A percentile compares a stretch with the other conserved stretches of the same genome.
These are phyloP conservation scores for Drosophila yakuba DNA, from an alignment of 1,140 invertebrate species.

Conservation along the genomic window DNA sequence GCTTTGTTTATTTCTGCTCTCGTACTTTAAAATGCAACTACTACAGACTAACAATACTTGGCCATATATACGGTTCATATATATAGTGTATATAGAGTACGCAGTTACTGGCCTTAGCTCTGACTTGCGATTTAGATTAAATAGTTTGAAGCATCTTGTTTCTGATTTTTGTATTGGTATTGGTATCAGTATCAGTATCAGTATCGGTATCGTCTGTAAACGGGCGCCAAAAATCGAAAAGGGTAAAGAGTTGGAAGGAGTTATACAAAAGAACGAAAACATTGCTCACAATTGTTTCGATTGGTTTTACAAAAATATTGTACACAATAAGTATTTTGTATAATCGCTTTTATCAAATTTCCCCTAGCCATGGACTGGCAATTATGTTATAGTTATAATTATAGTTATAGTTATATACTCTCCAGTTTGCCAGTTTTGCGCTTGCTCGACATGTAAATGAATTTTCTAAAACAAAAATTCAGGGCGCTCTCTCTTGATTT, in stretches of 20 bases:
- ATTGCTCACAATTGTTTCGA: slow-evolving; percentile 51
- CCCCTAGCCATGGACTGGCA: slow-evolving; percentile 33
- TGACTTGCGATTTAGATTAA: slow-evolving; percentile 41
- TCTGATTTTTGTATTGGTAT: slow-evolving; percentile 17
- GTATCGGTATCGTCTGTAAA: slow-evolving; percentile 46
- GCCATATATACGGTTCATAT: slow-evolving; percentile 40
- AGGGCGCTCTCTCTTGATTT: slow-evolving; percentile 46
- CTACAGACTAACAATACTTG: slow-evolving; percentile 78
- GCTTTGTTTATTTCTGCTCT: slow-evolving; percentile 16
- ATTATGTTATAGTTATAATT: slow-evolving; percentile 27
- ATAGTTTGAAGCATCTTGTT: slow-evolving; percentile 35
- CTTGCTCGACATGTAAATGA: slow-evolving; percentile 66
- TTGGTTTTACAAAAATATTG: slow-evolving; percentile 69
- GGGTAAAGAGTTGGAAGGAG: slow-evolving; percentile 34
- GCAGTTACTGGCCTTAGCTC: slow-evolving; percentile 26
- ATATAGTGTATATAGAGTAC: slow-evolving; percentile 48
- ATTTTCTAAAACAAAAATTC: slow-evolving; percentile 80
- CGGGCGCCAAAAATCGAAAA: slow-evolving; percentile 50
- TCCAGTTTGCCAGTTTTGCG: slow-evolving; percentile 51
- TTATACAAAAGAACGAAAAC: slow-evolving; percentile 55
- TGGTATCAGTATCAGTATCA: slow-evolving; percentile 21
- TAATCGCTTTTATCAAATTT: slow-evolving; percentile 49
- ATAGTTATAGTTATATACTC: slow-evolving; percentile 43
- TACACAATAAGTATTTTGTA: slow-evolving; percentile 62
- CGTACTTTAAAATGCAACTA: slow-evolving; percentile 71